A percentile compares a stretch with the other conserved stretches of the same genome.
Conservation (phyloP, 2,888 invertebrate genomes). For the Stenotaenia linearis region DNA sequence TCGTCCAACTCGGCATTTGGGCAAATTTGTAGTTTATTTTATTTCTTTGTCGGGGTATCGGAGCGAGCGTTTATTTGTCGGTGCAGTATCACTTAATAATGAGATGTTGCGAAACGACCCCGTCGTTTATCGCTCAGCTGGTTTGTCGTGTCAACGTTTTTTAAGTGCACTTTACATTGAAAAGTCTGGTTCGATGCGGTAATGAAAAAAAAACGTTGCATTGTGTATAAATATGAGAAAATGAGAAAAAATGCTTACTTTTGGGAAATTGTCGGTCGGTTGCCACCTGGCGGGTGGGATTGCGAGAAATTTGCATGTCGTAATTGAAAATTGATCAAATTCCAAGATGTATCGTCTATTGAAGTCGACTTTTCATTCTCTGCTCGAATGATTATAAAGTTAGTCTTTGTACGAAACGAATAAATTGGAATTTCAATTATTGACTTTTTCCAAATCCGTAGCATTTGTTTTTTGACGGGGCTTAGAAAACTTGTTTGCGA, state of each 20-base stretch:
- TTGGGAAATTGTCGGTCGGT: neutral
- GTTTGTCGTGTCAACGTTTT: neutral
- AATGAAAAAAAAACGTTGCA: too few species aligned
- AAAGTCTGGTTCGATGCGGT: neutral
- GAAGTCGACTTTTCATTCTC: neutral
- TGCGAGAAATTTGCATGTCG: neutral
- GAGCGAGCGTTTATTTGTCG: too few species aligned
- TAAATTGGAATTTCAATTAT: neutral
- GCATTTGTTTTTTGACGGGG: neutral
- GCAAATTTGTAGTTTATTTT: neutral
- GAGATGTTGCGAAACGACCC: neutral
- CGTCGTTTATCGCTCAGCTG: neutral
- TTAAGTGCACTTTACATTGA: neutral
- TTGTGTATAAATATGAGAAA: too few species aligned
- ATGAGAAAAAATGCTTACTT: too few species aligned
- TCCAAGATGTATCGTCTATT: neutral
- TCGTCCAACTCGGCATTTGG: neutral
- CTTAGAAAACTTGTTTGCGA: too few species aligned
- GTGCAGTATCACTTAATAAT: neutral
- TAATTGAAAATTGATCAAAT: conserved; percentile 19
- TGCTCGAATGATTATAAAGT: neutral
- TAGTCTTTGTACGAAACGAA: neutral
- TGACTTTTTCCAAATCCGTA: neutral
- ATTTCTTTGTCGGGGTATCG: neutral
- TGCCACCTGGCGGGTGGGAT: conserved; percentile 12